Conservation (phyloP, 2,888 invertebrate species). For the Rhagonycha lutea region DNA sequence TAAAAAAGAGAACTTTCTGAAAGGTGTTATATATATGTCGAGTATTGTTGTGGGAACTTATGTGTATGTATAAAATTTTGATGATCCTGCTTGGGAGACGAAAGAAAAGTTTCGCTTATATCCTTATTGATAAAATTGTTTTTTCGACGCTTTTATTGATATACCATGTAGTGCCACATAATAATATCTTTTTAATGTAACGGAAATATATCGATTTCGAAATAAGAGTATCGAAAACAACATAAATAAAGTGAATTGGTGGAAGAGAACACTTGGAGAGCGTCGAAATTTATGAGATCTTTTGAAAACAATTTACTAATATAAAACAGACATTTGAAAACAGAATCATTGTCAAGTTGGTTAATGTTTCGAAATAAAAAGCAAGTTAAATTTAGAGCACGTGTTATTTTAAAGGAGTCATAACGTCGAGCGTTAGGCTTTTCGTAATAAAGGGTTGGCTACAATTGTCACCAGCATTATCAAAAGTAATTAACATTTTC, state of each 20-base stretch:
- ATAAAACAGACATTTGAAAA: conserved; percentile 4
- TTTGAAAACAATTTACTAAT: conserved; percentile 13
- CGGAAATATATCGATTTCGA: conserved; percentile 11
- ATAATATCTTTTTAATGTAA: conserved; percentile 19
- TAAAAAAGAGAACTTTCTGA: conserved; percentile 25
- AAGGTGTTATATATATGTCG: conserved; percentile 23
- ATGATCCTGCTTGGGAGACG: conserved; percentile 23
- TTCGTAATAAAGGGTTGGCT: conserved; percentile 8
- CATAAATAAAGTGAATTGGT: conserved; percentile 9
- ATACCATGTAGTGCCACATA: conserved; percentile 21
- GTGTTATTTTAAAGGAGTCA: conserved; percentile 10
- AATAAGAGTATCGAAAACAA: conserved; percentile 4
- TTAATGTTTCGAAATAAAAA: conserved; percentile 1
- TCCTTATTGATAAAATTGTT: conserved; percentile 12
- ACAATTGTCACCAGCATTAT: conserved; percentile 11
- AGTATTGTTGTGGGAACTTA: conserved; percentile 25
- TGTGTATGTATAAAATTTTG: conserved; percentile 22
- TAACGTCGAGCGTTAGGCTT: conserved; percentile 6
- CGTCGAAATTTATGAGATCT: not conserved
- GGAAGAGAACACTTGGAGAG: not conserved
- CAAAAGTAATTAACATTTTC: conserved; percentile 15
- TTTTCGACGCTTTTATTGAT: conserved; percentile 22
- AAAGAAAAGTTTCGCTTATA: conserved; percentile 23
- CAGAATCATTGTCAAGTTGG: conserved; percentile 8
- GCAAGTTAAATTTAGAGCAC: conserved; percentile 11